Evolutionary conservation across 2,797 vertebrate species (phyloP).

Genomic region (Premnoplex brunnescens): DNA sequence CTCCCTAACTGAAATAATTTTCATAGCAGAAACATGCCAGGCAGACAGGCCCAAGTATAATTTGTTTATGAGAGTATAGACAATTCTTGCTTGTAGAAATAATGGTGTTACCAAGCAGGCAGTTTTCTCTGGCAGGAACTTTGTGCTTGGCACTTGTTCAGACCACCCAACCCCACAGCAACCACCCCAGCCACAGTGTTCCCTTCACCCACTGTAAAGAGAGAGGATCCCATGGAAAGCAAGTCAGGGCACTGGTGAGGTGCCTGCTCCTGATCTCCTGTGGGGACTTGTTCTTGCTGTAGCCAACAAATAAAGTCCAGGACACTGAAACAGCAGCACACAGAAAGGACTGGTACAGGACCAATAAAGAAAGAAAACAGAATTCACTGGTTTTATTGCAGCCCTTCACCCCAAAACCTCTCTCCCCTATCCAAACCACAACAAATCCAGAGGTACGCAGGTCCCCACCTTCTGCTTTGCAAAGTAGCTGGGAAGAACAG

Average conservation of each 20-base stretch:
- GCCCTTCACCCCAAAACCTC: background rate
- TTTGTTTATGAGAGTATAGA: background rate
- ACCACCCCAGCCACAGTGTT: background rate
- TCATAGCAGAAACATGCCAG: background rate
- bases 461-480: background rate
- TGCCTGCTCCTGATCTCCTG: background rate
- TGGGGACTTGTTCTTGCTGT: background rate
- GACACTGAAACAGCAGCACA: background rate
- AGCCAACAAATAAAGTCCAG: background rate
- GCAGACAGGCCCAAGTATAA: background rate
- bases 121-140: background rate
- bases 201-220: rapidly evolving
- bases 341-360: background rate
- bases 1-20: background rate
- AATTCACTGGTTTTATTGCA: background rate
- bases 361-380: background rate
- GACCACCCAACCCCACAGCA: slow-evolving; percentile 4
- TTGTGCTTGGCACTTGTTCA: background rate
- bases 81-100: slow-evolving; percentile 15
- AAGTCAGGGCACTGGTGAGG: rapidly evolving
- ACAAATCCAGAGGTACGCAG: background rate
- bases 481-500: background rate
- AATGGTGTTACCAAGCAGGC: slow-evolving; percentile 1
- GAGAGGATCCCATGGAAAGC: background rate
- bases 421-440: background rate